Percentiles rank a stretch among this genome's conserved stretches.
Evolutionary conservation across 2,113 vertebrate species (phyloP).

Genomic region (Balaeniceps rex): DNA sequence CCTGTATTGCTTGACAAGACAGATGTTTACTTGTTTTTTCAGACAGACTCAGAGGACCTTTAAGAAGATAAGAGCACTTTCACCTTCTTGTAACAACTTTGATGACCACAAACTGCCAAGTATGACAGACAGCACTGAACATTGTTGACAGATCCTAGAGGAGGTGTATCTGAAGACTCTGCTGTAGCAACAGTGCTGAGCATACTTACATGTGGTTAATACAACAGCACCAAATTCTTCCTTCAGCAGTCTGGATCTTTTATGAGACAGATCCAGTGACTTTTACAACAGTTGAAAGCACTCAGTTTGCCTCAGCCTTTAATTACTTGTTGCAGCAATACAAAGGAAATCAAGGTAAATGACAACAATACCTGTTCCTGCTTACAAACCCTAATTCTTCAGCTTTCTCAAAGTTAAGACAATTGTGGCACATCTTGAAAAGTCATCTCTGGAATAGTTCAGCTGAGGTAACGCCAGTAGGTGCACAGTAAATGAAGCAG

Average conservation of each 20-base stretch:
- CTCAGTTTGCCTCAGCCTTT: not conserved
- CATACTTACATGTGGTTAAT: not conserved
- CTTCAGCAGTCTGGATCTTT: not conserved
- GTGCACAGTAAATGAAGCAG: not conserved
- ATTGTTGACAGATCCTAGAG: not conserved
- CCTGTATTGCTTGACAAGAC: not conserved
- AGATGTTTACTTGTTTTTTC: not conserved
- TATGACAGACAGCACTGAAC: not conserved
- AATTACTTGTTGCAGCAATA: not conserved
- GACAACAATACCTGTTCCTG: not conserved
- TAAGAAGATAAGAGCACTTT: not conserved
- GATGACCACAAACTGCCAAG: not conserved
- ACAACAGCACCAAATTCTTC: not conserved
- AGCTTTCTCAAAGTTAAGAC: not conserved
- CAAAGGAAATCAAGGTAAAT: not conserved
- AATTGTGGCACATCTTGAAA: not conserved
- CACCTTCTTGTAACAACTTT: not conserved
- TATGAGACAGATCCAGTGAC: not conserved
- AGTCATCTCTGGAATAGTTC: not conserved
- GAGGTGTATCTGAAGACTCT: not conserved
- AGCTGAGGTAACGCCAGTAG: not conserved
- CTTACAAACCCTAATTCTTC: not conserved
- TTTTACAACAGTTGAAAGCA: not conserved
- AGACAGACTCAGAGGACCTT: not conserved
- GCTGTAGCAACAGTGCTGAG: not conserved